Conservation (phyloP, 2,797 vertebrate genomes). For the Crocidura indochinensis region DNA sequence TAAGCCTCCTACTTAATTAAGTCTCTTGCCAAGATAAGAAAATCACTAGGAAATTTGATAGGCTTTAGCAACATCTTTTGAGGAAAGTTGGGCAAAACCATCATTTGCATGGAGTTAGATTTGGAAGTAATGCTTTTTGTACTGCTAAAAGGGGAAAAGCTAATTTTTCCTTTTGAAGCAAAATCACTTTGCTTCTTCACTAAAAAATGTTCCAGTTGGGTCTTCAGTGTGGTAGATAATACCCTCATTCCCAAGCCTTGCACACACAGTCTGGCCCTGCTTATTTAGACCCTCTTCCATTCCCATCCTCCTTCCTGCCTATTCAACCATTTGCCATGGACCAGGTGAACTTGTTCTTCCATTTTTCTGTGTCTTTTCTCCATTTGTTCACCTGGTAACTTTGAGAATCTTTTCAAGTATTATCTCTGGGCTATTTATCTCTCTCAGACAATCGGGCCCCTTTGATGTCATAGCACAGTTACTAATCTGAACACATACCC, state of each 20-base stretch:
- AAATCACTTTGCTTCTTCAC: background rate
- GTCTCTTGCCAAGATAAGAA: conserved; percentile 52
- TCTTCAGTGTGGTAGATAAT: background rate
- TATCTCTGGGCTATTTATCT: background rate
- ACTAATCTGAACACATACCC: background rate
- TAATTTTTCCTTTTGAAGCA: background rate
- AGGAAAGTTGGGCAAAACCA: background rate
- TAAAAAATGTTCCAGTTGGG: conserved; percentile 20
- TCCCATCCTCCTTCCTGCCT: background rate
- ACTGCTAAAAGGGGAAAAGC: conserved; percentile 14
- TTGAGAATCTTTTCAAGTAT: conserved; percentile 29
- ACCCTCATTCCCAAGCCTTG: background rate
- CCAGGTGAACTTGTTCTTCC: conserved; percentile 7
- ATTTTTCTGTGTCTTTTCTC: background rate
- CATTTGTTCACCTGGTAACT: background rate
- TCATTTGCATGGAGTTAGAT: conserved; percentile 57
- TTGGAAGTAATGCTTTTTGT: background rate
- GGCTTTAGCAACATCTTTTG: conserved; percentile 57
- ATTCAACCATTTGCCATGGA: background rate
- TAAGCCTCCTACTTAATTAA: conserved; percentile 12
- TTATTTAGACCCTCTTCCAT: background rate
- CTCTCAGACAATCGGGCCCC: background rate
- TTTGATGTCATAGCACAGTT: background rate
- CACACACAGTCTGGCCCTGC: background rate
- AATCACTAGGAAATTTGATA: background rate